These are phyloP conservation scores for Cyclura pinguis DNA, from an alignment of 2,797 vertebrate genomes.

Conservation along the genomic window DNA sequence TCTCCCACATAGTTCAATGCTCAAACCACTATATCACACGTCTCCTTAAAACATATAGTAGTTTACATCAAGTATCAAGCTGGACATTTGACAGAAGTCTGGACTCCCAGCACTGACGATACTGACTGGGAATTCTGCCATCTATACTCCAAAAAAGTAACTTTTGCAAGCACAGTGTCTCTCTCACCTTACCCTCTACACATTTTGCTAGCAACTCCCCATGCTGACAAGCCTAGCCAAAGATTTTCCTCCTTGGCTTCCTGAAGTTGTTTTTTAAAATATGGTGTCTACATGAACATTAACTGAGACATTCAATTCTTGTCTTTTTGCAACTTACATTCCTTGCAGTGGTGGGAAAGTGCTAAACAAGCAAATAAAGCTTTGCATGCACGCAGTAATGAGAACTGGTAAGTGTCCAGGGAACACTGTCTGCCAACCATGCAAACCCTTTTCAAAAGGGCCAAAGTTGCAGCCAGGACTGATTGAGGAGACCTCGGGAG, in stretches of 20 bases:
- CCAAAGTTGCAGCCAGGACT: not conserved
- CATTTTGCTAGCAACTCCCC: not conserved
- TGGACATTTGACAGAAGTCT: not conserved
- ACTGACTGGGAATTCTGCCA: too few relatives aligned
- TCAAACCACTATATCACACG: too few relatives aligned
- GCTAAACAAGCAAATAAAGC: slow-evolving; percentile 37
- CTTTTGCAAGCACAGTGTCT: not conserved
- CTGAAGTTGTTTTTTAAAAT: not conserved
- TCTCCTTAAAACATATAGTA: too few relatives aligned
- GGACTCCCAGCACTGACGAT: too few relatives aligned
- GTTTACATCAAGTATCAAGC: not conserved
- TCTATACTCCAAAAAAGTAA: not conserved
- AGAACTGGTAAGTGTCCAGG: not conserved
- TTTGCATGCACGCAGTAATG: fast-evolving
- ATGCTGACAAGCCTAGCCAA: not conserved
- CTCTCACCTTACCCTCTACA: not conserved
- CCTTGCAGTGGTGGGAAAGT: slow-evolving; percentile 22
- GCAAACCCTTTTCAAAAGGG: slow-evolving; percentile 7
- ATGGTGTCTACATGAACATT: not conserved
- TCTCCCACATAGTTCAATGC: too few relatives aligned
- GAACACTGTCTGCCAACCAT: not conserved
- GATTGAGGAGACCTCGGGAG: not conserved
- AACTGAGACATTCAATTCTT: slow-evolving; percentile 18
- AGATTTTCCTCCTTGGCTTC: not conserved
- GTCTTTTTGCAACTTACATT: slow-evolving; percentile 15